Conservation (phyloP, 2,888 invertebrate genomes). For the Congeria kusceri region DNA sequence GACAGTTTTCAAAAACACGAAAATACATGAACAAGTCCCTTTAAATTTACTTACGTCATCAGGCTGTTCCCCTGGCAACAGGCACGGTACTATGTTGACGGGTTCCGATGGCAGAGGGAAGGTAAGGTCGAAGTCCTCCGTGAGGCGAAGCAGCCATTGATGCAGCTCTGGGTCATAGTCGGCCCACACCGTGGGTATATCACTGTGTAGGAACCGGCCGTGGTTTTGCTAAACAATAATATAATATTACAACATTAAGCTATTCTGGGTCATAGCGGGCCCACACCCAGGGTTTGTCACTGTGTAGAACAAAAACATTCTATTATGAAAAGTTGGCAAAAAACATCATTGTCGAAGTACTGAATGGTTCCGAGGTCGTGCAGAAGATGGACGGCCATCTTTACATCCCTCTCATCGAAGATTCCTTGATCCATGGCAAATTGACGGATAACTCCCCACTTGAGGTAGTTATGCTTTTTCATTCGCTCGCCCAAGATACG, state of each 20-base stretch:
- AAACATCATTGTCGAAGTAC: conserved; percentile 84
- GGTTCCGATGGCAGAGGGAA: conserved; percentile 81
- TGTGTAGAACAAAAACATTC: too few species aligned
- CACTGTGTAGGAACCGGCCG: conserved; percentile 80
- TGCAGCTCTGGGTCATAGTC: conserved; percentile 78
- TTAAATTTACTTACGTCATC: conserved; percentile 52
- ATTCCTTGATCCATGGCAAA: conserved; percentile 79
- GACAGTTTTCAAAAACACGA: too few species aligned
- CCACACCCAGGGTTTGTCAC: too few species aligned
- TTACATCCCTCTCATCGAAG: conserved; percentile 81
- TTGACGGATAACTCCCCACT: conserved; percentile 71
- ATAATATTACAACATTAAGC: too few species aligned
- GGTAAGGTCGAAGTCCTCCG: conserved; percentile 85
- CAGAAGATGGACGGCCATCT: conserved; percentile 81
- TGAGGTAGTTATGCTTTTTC: conserved; percentile 63
- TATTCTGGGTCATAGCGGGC: too few species aligned
- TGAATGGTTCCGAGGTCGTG: conserved; percentile 84
- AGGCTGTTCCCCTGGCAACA: conserved; percentile 83
- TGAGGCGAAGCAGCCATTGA: conserved; percentile 83
- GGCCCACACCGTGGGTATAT: conserved; percentile 81
- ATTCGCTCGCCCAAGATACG: conserved; percentile 75
- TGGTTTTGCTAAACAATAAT: conserved; percentile 66
- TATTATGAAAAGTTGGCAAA: too few species aligned
- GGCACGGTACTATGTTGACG: conserved; percentile 84
- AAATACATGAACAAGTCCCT: too few species aligned